A percentile compares a stretch with the other conserved stretches of the same genome.
These are phyloP conservation scores for Diplolepis rosae DNA, from an alignment of 2,888 invertebrate genomes.

Conservation along the genomic window DNA sequence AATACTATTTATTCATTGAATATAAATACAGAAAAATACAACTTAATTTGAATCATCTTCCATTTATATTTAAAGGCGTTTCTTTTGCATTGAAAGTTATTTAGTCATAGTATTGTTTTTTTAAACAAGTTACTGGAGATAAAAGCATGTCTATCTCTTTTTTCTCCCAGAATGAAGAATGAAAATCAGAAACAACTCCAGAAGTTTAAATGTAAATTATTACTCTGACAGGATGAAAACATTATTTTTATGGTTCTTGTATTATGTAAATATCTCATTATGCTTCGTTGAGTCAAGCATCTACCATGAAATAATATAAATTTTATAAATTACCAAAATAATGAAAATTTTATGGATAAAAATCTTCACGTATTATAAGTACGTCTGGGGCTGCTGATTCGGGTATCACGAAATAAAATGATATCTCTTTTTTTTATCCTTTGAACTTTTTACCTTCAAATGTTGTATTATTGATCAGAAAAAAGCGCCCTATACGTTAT, in stretches of 20 bases:
- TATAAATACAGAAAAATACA: neutral
- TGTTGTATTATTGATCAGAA: slow-evolving; percentile 11
- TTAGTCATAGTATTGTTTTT: neutral
- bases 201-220: neutral
- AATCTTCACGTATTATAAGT: no score
- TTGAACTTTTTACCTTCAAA: neutral
- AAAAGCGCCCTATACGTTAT: neutral
- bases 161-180: neutral
- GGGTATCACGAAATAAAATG: no score
- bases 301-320: neutral
- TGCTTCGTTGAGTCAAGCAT: neutral
- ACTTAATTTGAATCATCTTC: neutral
- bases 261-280: neutral
- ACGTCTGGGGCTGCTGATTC: no score
- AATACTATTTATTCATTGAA: no score
- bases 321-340: no score
- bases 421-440: no score
- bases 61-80: no score
- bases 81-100: no score
- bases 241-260: neutral
- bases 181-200: neutral
- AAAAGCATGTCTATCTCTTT: neutral
- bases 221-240: neutral
- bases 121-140: slow-evolving; percentile 2
- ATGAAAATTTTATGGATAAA: no score